phyloP scores from a whole-genome alignment of 1,140 invertebrate genomes.

The Formica selysi region DNA sequence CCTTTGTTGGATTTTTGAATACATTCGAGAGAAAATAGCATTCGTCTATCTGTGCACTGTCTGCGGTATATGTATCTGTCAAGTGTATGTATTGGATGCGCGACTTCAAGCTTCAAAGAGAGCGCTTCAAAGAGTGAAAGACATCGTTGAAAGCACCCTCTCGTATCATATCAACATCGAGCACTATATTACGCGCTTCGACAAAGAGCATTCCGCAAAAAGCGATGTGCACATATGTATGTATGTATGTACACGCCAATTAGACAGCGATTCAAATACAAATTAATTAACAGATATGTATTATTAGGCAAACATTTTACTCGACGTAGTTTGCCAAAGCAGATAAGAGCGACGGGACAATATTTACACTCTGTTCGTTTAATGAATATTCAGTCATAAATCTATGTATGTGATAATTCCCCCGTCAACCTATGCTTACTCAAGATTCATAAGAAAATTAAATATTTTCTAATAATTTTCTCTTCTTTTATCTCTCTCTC shows the following conservation, averaged over 20 bases:
- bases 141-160: neutral
- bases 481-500: too few species aligned
- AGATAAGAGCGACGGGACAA: neutral
- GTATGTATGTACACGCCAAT: neutral
- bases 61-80: too few species aligned
- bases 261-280: neutral
- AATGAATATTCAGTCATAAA: neutral
- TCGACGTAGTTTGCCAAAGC: neutral
- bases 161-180: slow-evolving; percentile 6
- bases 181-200: neutral
- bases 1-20: neutral
- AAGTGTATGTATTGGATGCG: neutral
- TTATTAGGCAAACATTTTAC: slow-evolving; percentile 3
- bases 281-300: slow-evolving; percentile 5
- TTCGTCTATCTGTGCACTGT: neutral
- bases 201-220: slow-evolving; percentile 7
- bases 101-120: neutral
- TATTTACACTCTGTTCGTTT: neutral
- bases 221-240: neutral
- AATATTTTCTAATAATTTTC: neutral
- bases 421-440: neutral
- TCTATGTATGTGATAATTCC: neutral
- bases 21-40: neutral
- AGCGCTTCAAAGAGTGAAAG: neutral
- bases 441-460: neutral